These are phyloP conservation scores for Gallinago media DNA, from an alignment of 2,113 vertebrate genomes.

Conservation along the genomic window DNA sequence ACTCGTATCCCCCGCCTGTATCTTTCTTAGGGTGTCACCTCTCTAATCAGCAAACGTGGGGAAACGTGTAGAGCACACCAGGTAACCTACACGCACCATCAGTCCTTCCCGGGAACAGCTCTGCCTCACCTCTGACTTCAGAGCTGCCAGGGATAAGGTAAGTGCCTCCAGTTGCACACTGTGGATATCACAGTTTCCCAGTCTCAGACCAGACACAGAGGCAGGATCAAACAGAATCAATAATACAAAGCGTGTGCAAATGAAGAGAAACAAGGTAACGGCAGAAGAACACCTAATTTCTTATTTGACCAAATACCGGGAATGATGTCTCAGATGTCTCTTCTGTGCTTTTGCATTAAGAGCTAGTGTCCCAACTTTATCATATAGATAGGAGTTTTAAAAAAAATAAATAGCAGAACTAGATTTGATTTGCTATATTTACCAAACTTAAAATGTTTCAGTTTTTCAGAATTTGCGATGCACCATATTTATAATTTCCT, in stretches of 20 bases:
- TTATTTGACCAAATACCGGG: neutral
- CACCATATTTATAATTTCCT: neutral
- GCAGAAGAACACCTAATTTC: neutral
- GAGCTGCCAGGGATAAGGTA: neutral
- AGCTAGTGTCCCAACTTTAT: neutral
- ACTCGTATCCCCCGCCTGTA: accelerated
- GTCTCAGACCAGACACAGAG: neutral
- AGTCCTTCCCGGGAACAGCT: accelerated
- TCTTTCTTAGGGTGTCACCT: neutral
- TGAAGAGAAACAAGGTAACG: neutral
- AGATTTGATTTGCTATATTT: neutral
- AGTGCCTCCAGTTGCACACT: too few relatives aligned
- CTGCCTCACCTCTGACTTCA: neutral
- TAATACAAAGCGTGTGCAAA: neutral
- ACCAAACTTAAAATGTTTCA: neutral
- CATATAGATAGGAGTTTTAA: neutral
- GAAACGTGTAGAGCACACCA: neutral
- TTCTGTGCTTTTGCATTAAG: neutral
- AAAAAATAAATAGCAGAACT: neutral
- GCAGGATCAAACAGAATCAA: neutral
- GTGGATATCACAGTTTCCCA: neutral
- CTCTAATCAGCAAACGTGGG: neutral
- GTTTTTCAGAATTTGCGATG: neutral
- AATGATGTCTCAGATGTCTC: neutral
- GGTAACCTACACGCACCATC: accelerated